Conservation (phyloP, 2,113 vertebrate genomes). For the Tupaia chinensis region DNA sequence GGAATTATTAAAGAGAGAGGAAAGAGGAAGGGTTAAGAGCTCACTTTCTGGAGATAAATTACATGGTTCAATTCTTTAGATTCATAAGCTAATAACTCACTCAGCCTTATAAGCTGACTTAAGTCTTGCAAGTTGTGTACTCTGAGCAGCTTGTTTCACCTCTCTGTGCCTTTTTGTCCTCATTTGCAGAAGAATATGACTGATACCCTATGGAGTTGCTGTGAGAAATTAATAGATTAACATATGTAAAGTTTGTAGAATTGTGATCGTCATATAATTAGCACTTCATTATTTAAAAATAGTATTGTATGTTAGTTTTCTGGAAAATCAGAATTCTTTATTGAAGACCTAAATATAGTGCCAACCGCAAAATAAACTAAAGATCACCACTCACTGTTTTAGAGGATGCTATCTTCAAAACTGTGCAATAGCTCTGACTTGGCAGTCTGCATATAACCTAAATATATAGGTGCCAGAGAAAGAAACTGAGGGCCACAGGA, state of each 20-base stretch:
- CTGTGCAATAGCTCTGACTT: neutral
- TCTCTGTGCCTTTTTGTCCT: neutral
- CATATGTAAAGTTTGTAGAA: neutral
- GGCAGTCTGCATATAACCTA: neutral
- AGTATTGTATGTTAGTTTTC: neutral
- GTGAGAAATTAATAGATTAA: neutral
- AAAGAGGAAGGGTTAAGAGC: neutral
- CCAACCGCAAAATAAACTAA: neutral
- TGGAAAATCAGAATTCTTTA: neutral
- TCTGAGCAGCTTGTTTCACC: neutral
- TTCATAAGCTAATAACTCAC: neutral
- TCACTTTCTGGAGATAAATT: neutral
- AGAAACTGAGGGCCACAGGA: neutral
- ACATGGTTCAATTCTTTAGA: neutral
- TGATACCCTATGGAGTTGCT: neutral
- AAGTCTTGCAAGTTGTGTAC: neutral
- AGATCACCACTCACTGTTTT: neutral
- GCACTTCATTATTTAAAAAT: neutral
- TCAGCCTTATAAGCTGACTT: neutral
- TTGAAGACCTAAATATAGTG: neutral
- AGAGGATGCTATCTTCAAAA: neutral
- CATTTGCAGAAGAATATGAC: neutral
- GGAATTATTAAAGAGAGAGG: neutral
- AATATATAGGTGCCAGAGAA: neutral
- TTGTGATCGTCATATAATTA: neutral